phyloP scores from a whole-genome alignment of 2,797 vertebrate genomes.

The Gallinago nigripennis region DNA sequence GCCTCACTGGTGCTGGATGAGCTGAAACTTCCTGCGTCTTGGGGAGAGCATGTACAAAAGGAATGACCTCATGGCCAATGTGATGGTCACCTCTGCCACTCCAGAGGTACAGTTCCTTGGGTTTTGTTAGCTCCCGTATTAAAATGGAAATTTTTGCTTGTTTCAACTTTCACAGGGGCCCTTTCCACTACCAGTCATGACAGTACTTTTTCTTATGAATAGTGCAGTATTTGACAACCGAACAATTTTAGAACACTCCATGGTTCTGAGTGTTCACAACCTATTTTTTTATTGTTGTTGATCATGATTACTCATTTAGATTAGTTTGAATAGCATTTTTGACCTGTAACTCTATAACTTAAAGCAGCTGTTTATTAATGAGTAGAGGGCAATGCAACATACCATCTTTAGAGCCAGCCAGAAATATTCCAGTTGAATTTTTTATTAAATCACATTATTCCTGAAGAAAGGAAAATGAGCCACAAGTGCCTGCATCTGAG shows the following conservation, averaged over 20 bases:
- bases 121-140: background rate
- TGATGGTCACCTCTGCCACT: slow-evolving; percentile 90
- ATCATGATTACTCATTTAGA: slow-evolving; percentile 22
- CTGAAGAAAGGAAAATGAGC: background rate
- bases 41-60: slow-evolving; percentile 93
- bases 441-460: background rate
- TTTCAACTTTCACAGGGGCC: background rate
- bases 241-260: background rate
- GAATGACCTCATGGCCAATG: slow-evolving; percentile 92
- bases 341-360: slow-evolving; percentile 7
- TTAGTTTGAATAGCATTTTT: background rate
- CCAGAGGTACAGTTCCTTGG: slow-evolving; percentile 84
- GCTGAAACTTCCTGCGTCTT: slow-evolving; percentile 72
- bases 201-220: background rate
- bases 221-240: background rate
- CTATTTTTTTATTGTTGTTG: background rate
- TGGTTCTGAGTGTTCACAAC: background rate
- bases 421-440: background rate
- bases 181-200: background rate
- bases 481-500: background rate
- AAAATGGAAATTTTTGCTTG: background rate
- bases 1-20: slow-evolving; percentile 79
- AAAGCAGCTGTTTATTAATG: background rate
- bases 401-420: background rate
- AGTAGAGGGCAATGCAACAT: background rate